phyloP scores from a whole-genome alignment of 2,113 vertebrate species.

The Nothobranchius kuhntae region DNA sequence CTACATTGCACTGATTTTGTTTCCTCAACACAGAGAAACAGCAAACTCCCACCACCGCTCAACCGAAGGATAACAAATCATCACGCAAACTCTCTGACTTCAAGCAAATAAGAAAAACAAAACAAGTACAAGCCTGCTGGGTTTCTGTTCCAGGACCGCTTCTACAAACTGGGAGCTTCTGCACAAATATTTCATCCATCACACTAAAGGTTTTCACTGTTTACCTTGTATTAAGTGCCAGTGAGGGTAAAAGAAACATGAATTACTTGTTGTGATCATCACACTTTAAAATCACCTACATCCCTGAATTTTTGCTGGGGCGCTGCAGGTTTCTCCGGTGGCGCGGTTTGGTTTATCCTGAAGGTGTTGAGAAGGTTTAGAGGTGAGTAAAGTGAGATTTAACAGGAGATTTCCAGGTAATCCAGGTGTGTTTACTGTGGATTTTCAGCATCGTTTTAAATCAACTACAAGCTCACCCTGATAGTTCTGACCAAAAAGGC shows the following conservation, averaged over 20 bases:
- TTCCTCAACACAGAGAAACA: background rate
- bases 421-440: background rate
- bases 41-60: background rate
- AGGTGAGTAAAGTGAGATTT: conserved; percentile 1
- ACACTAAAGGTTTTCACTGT: background rate
- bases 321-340: background rate
- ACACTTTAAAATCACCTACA: too few relatives aligned
- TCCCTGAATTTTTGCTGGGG: background rate
- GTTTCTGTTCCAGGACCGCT: background rate
- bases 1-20: too few relatives aligned
- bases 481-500: background rate
- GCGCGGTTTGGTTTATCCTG: background rate
- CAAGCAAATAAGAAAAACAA: background rate
- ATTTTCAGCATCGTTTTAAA: background rate
- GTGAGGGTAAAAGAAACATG: background rate
- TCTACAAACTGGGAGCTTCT: background rate
- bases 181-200: background rate
- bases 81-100: conserved; percentile 13
- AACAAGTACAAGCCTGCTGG: background rate
- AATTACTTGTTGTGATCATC: too few relatives aligned
- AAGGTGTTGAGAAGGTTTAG: background rate
- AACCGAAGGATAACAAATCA: conserved; percentile 30
- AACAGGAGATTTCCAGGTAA: background rate
- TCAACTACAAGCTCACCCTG: background rate
- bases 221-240: background rate